Base-by-base conservation (phyloP, 2,888 invertebrate species). In the Diabrotica balteata region DNA sequence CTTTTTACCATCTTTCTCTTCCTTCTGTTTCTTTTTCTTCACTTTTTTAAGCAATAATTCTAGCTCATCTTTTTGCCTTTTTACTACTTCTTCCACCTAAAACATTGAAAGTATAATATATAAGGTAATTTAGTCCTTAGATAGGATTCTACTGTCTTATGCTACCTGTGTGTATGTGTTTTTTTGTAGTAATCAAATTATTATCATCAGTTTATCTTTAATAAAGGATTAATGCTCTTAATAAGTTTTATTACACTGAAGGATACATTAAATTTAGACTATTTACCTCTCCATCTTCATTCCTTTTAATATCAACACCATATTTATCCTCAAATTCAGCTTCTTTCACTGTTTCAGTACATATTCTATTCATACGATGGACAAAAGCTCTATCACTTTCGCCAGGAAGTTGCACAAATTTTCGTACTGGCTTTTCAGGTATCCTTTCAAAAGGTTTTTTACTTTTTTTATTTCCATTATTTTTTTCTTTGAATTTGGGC, bases 331-430 rank as follows among this genome's bases (percentile, higher is more conserved):
- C 89, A 79, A 90, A 90, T 55, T 86, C 84, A 0, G 88, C 86
- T 80, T 90, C 90, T 52, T 86, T 85, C 1, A 89, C 80, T n/a
- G 89, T 88, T 11, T 89, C 86, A 10, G 86, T 84, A 8, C 92
- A 88, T 11, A 90, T 88, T 69, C 86, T 86, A 78, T 89, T 88
- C 46, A 93, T 89, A 63, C 93, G 86, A 11, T 87, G 81, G 59
- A 92, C 84, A 80, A 92, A 93, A 7, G 84, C 84, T n/a, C 86
- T 81, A 10, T 88, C 87, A 0, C 86, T 85, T 84, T 94, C 93
- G 0, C 89, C 89, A 0, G 87, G 85, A 66, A 85, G 79, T 80
- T 89, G 89, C 69, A 86, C 86, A 70, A 93, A 86, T 5, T 86
- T 73, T 8, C 88, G 86, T 51, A 88, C 81, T 10, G 86, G 81